Base-by-base conservation (phyloP, 2,888 invertebrate species). In the Cephonodes hylas region DNA sequence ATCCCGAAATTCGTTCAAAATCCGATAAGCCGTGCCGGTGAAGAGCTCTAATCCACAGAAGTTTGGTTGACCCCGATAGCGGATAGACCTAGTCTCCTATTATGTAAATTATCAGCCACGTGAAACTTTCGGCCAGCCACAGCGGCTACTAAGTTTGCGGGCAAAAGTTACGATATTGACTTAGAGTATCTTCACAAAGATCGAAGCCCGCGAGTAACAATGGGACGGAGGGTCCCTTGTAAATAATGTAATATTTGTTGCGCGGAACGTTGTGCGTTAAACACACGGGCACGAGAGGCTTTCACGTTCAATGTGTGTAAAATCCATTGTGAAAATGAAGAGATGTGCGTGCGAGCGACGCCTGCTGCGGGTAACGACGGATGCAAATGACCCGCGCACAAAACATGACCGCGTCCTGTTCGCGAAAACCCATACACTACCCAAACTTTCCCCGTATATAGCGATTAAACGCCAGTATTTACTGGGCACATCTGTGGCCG, bases 31-130 rank as follows among this genome's bases (percentile, higher is more conserved):
- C 81, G 80, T 81, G 80, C 85, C 84, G 81, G 84, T 88, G 89
- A 89, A 91, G 53, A 85, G 85, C 89, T 87, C 83, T 90, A 90
- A 89, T 89, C 89, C 85, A 86, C 84, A 86, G 88, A 91, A 91
- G 86, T 90, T 89, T 84, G 84, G 87, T 88, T 87, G 89, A 89
- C 88, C 90, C 87, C 85, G 88, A 89, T 89, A 86, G 87, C 84
- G 84, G 85, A 87, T 89, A 87, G 89, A 88, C 88, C 88, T 87
- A 86, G 86, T 89, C 88, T 89, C 89, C 89, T 89, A 91, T 91
- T 91, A 91, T 91, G 91, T 88, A 91, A 91, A 92, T 91, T 90
- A 89, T 90, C 86, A 86, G 81, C 83, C 84, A 85, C 85, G 88
- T 84, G 85, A 87, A 91, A 91, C 83, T 91, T 89, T 86, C 73